phyloP scores from a whole-genome alignment of 23 tunicate genomes.

The Trididemnum clinides region DNA sequence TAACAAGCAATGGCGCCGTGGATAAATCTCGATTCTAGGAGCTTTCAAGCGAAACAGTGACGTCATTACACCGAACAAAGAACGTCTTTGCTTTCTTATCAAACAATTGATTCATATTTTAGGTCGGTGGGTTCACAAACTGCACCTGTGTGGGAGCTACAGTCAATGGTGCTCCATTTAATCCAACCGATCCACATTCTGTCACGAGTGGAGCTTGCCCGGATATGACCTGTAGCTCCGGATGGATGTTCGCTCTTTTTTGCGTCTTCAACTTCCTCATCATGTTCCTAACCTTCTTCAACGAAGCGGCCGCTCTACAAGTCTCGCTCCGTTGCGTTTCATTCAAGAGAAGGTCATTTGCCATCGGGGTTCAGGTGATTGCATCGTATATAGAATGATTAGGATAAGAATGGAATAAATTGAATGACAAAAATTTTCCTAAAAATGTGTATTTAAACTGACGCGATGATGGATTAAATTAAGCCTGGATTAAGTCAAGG shows the following conservation, averaged over 20 bases:
- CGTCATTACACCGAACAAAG: no score
- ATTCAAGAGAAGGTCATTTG: slow-evolving; percentile 79
- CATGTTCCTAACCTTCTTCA: slow-evolving; percentile 72
- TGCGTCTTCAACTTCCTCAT: slow-evolving; percentile 46
- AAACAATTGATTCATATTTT: not conserved
- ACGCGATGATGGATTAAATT: no score
- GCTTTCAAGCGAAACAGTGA: no score
- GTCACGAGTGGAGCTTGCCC: slow-evolving; percentile 37
- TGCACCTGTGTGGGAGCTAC: slow-evolving; percentile 30
- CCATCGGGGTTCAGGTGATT: slow-evolving; percentile 81
- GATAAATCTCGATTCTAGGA: no score
- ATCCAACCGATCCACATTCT: not conserved
- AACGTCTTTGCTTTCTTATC: not conserved
- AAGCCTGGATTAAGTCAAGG: no score
- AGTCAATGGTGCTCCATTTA: not conserved
- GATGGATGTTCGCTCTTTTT: slow-evolving; percentile 38
- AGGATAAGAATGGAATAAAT: no score
- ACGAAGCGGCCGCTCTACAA: slow-evolving; percentile 67
- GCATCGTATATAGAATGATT: no score
- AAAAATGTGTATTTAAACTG: no score
- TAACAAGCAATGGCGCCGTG: no score
- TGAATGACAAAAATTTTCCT: no score
- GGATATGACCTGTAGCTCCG: slow-evolving; percentile 22
- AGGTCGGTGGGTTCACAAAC: slow-evolving; percentile 8
- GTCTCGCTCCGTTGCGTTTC: slow-evolving; percentile 68